A percentile compares a stretch with the other conserved stretches of the same genome.
phyloP scores from a whole-genome alignment of 1,140 invertebrate genomes.

The Glossosoma conforme region DNA sequence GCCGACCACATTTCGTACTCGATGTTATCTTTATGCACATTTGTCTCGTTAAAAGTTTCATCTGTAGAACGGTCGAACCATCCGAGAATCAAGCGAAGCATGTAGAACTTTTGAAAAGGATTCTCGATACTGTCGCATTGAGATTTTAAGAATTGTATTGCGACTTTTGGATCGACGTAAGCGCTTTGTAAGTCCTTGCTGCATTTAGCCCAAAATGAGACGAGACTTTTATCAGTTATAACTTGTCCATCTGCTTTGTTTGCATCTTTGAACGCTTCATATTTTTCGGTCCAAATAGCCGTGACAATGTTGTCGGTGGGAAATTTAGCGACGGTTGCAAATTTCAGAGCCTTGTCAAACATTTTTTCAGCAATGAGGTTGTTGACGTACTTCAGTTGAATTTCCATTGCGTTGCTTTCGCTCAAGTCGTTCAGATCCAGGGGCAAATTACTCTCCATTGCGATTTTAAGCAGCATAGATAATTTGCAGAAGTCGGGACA shows the following conservation, averaged over 20 bases:
- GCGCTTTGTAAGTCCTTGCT: conserved; percentile 53
- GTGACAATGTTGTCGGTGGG: conserved; percentile 48
- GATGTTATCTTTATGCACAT: conserved; percentile 39
- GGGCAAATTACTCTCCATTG: conserved; percentile 18
- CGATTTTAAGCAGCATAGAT: conserved; percentile 17
- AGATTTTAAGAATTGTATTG: conserved; percentile 52
- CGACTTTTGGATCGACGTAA: conserved; percentile 47
- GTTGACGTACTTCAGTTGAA: conserved; percentile 45
- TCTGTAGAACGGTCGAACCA: conserved; percentile 42
- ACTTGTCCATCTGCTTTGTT: conserved; percentile 33
- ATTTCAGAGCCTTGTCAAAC: conserved; percentile 53
- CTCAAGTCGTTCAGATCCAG: conserved; percentile 22
- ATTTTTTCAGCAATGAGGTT: conserved; percentile 46
- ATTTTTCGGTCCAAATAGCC: conserved; percentile 48
- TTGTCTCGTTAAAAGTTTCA: conserved; percentile 41
- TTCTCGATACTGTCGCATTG: conserved; percentile 47
- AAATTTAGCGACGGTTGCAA: conserved; percentile 50
- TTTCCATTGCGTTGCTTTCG: conserved; percentile 9
- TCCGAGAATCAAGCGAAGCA: conserved; percentile 50
- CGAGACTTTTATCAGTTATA: conserved; percentile 39
- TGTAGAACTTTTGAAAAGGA: conserved; percentile 46
- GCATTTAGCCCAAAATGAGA: conserved; percentile 53
- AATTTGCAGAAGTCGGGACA: conserved; percentile 19
- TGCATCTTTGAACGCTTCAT: conserved; percentile 33
- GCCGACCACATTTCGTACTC: conserved; percentile 53